phyloP scores from a whole-genome alignment of 2,888 invertebrate species.

The Piscicola geometra region DNA sequence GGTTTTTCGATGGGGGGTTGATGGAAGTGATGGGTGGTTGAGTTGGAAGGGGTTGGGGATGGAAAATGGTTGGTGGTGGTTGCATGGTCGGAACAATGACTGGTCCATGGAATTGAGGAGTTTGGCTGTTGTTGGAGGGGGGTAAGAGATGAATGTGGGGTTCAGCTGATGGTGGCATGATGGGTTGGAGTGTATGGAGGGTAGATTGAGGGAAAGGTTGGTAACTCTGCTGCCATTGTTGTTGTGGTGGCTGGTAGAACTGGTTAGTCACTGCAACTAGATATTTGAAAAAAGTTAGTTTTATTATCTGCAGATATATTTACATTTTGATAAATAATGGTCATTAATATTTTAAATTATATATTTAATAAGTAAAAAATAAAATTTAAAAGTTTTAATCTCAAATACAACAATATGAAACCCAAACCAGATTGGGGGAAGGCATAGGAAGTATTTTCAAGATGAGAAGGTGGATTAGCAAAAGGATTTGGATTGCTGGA shows the following conservation, averaged over 20 bases:
- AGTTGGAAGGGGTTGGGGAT: background rate
- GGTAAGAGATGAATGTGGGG: slow-evolving; percentile 39
- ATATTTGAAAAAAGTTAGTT: background rate
- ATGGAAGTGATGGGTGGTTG: slow-evolving; percentile 13
- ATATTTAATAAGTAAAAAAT: too few species aligned
- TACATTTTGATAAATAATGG: too few species aligned
- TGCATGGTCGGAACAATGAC: slow-evolving; percentile 44
- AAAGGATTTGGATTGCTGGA: too few species aligned
- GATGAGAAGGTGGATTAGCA: background rate
- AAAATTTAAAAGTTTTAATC: too few species aligned
- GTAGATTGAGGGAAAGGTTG: background rate
- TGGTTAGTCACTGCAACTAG: background rate
- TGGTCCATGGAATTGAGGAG: slow-evolving; percentile 42
- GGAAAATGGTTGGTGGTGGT: background rate
- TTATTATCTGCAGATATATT: too few species aligned
- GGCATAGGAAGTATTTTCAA: too few species aligned
- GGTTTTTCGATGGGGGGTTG: slow-evolving; percentile 27
- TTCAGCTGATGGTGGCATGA: too few species aligned
- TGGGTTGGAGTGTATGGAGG: too few species aligned
- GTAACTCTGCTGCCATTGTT: background rate
- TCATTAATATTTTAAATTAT: too few species aligned
- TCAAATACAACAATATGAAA: too few species aligned
- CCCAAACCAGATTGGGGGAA: too few species aligned
- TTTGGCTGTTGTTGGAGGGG: slow-evolving; percentile 40
- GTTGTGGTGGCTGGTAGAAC: slow-evolving; percentile 1